These are phyloP conservation scores for Venustaconcha ellipsiformis DNA, from an alignment of 1,140 invertebrate genomes.

Conservation along the genomic window DNA sequence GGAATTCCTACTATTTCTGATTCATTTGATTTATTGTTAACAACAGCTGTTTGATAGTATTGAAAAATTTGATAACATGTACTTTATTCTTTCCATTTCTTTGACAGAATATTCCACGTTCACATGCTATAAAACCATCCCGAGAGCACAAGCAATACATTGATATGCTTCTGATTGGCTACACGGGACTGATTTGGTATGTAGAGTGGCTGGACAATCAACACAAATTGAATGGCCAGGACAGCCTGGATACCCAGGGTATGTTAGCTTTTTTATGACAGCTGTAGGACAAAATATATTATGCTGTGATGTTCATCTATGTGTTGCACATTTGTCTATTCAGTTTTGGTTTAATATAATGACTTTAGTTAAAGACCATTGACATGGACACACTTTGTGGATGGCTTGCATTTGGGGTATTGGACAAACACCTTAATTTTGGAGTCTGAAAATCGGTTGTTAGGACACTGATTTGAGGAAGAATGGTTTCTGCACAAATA, in stretches of 20 bases:
- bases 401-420: no score
- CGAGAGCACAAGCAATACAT: slow-evolving; percentile 4
- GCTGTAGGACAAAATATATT: background rate
- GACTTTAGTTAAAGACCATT: background rate
- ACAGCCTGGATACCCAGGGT: slow-evolving; percentile 2
- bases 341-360: background rate
- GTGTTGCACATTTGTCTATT: background rate
- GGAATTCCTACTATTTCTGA: no score
- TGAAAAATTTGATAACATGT: no score
- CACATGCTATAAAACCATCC: no score
- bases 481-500: no score
- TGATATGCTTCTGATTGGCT: slow-evolving; percentile 30
- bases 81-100: no score
- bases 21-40: no score
- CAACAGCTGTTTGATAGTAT: no score
- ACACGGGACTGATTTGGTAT: slow-evolving; percentile 45
- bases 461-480: no score
- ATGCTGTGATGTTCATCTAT: background rate
- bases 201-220: slow-evolving; percentile 28
- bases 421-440: background rate
- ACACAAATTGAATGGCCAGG: background rate
- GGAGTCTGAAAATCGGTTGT: no score
- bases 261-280: background rate
- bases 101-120: no score
- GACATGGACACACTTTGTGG: no score